phyloP scores from a whole-genome alignment of 1,140 invertebrate species.

The Ceratina japonica region DNA sequence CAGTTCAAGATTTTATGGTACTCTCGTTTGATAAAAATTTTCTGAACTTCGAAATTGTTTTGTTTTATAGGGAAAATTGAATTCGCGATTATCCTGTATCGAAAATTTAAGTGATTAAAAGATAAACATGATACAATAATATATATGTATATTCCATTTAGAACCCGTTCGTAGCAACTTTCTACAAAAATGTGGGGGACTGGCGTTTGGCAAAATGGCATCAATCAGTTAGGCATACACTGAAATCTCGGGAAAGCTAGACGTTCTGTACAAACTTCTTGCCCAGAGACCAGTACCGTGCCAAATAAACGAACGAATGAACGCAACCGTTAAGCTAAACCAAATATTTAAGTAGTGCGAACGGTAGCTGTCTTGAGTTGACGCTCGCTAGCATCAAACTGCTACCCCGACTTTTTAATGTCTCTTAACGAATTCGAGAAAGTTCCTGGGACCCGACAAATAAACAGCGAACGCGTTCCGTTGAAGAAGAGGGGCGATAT shows the following conservation, averaged over 20 bases:
- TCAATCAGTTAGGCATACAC: too few relatives aligned
- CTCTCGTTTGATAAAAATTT: background rate
- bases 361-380: background rate
- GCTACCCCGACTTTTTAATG: too few relatives aligned
- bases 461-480: background rate
- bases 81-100: background rate
- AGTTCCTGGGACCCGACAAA: background rate
- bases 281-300: too few relatives aligned
- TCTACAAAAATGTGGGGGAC: too few relatives aligned
- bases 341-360: constrained; percentile 16
- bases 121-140: too few relatives aligned
- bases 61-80: background rate
- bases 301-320: background rate
- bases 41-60: background rate
- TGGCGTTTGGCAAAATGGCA: too few relatives aligned
- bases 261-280: too few relatives aligned
- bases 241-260: too few relatives aligned
- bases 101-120: too few relatives aligned
- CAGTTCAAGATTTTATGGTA: background rate
- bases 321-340: background rate
- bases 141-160: too few relatives aligned
- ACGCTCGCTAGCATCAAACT: background rate
- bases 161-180: too few relatives aligned
- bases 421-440: constrained; percentile 2
- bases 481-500: too few relatives aligned